A percentile compares a stretch with the other conserved stretches of the same genome.
Evolutionary conservation across 2,888 invertebrate species (phyloP).

Genomic region (Agriopis aurantiaria): DNA sequence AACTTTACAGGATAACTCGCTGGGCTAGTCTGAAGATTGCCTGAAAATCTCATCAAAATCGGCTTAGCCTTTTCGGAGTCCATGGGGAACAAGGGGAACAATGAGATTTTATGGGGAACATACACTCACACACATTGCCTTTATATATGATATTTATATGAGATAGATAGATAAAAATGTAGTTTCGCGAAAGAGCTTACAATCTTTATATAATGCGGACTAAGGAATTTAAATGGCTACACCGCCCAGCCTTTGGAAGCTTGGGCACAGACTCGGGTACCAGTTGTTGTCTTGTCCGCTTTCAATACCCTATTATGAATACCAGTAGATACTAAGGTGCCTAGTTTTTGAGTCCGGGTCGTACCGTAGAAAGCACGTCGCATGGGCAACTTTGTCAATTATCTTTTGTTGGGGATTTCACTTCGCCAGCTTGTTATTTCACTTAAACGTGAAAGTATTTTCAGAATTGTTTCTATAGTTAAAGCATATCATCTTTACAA

Average conservation of each 20-base stretch:
- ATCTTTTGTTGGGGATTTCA: constrained; percentile 47
- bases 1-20: too few species aligned
- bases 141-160: too few species aligned
- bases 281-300: constrained; percentile 47
- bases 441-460: constrained; percentile 3
- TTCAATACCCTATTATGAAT: constrained; percentile 49
- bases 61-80: too few species aligned
- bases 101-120: too few species aligned
- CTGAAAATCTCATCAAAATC: too few species aligned
- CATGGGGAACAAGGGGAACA: too few species aligned
- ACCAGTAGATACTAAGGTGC: constrained; percentile 38
- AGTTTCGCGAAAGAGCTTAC: not conserved
- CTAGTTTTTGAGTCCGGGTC: constrained; percentile 45
- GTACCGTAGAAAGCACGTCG: constrained; percentile 30
- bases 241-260: constrained; percentile 35
- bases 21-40: too few species aligned
- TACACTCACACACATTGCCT: too few species aligned
- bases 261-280: constrained; percentile 29
- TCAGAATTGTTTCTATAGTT: not conserved
- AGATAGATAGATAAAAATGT: not conserved
- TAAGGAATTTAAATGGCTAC: constrained; percentile 18
- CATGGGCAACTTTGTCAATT: constrained; percentile 44
- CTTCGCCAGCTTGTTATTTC: constrained; percentile 33
- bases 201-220: not conserved
- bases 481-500: not conserved